Evolutionary conservation across 2,888 invertebrate genomes (phyloP).

Genomic region (Pseudanteris insignis): DNA sequence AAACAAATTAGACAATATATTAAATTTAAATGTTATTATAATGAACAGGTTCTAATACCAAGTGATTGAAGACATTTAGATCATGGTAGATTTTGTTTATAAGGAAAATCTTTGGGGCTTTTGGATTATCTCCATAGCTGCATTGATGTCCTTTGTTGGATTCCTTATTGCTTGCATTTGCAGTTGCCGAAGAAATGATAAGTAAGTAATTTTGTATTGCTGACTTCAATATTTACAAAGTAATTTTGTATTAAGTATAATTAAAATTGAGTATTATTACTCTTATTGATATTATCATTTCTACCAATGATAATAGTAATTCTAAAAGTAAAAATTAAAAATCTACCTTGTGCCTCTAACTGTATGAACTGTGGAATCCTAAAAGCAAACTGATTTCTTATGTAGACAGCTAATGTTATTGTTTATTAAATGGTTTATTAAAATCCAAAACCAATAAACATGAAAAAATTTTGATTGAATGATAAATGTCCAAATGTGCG

Average conservation of each 20-base stretch:
- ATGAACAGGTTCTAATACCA: slow-evolving; percentile 9
- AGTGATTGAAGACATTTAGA: slow-evolving; percentile 26
- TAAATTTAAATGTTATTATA: not conserved
- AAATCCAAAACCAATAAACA: too few species aligned
- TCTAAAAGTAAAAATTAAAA: too few species aligned
- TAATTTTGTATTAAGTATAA: not conserved
- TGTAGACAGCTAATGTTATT: too few species aligned
- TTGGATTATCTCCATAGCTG: slow-evolving; percentile 61
- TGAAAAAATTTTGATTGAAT: not conserved
- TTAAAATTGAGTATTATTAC: too few species aligned
- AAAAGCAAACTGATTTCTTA: too few species aligned
- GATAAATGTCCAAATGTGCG: slow-evolving; percentile 12
- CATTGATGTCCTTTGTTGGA: slow-evolving; percentile 68
- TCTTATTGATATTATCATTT: too few species aligned
- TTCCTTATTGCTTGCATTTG: slow-evolving; percentile 77
- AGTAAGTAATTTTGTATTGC: slow-evolving; percentile 72
- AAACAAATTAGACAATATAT: not conserved
- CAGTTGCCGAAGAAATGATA: slow-evolving; percentile 78
- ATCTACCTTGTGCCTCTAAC: too few species aligned
- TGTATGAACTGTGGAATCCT: too few species aligned
- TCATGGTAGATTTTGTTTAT: slow-evolving; percentile 57
- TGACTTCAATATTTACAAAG: too few species aligned
- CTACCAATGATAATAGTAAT: too few species aligned
- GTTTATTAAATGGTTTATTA: too few species aligned
- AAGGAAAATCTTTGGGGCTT: slow-evolving; percentile 61